Evolutionary conservation across 2,888 invertebrate genomes (phyloP), one percentile per base, ranked within the genome.

Genomic region (Brenthis ino): DNA sequence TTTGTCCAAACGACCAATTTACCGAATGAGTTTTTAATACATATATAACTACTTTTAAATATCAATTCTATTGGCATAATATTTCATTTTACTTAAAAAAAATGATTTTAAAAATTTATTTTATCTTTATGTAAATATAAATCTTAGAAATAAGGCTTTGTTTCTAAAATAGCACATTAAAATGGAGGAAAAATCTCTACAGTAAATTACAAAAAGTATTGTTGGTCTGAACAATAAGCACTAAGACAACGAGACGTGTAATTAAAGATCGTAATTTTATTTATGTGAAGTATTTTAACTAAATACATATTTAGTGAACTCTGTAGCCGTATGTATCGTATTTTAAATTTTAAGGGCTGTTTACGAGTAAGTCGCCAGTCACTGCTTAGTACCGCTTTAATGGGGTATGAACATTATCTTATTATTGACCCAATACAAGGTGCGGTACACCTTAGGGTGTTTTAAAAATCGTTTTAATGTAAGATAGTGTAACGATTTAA

Each of bases 381-480:
- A 88, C 84, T 85, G 85, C 84, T 87, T 85, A 85, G 83, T 82
- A 77, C 77, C 73, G 65, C 77, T 80, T 76, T 85, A 87, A 87
- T 88, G 78, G 88, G 87, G 86, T 81, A 76, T 80, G 76, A 79
- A 81, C 82, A 86, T 86, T 87, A 91, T 90, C 81, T 76, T 77
- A 81, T 82, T 91, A 89, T 89, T 90, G 89, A 91, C 89, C 80
- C 76, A 87, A 80, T 82, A 85, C 88, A 91, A 91, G 91, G 91
- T 92, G 91, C 83, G 84, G 84, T 82, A 77, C 77, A 77, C 68
- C 68, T 72, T 72, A 65, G 72, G 74, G 73, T 72, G 71, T 70
- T 70, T 58, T 73, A 57, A 71, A 64, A 56, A 58, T 72, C 71
- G 69, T 69, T 72, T 70, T 60, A 72, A 68, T 67, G 50, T 67